phyloP scores from a whole-genome alignment of 2,888 invertebrate species.

The Sesia apiformis region DNA sequence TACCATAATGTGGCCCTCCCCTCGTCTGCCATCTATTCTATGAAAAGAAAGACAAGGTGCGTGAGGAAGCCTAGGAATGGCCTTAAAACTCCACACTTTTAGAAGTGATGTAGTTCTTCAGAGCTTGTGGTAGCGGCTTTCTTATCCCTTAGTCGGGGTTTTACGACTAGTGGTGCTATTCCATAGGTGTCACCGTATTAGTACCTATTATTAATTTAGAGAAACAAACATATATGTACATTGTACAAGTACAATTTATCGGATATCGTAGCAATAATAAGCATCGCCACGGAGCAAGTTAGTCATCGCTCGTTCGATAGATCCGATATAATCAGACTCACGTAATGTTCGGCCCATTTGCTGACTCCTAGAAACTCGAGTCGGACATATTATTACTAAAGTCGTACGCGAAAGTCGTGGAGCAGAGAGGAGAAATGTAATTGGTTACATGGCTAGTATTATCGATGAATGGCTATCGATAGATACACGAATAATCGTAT shows the following conservation, averaged over 20 bases:
- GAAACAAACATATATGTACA: not conserved
- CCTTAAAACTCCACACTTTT: too few relatives aligned
- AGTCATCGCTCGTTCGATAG: slow-evolving; percentile 8
- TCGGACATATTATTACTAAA: slow-evolving; percentile 5
- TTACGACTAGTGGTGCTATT: too few relatives aligned
- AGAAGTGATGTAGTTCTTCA: too few relatives aligned
- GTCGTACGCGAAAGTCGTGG: slow-evolving; percentile 21
- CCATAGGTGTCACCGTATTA: too few relatives aligned
- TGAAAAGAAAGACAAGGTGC: too few relatives aligned
- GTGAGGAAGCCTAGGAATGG: too few relatives aligned
- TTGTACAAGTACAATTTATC: not conserved
- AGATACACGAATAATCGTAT: not conserved
- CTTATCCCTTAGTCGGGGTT: too few relatives aligned
- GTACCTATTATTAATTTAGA: not conserved
- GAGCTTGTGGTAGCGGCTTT: too few relatives aligned
- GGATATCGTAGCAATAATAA: not conserved
- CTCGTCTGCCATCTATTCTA: too few relatives aligned
- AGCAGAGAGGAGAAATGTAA: slow-evolving; percentile 19
- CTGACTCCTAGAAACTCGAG: slow-evolving; percentile 20
- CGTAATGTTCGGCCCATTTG: slow-evolving; percentile 24
- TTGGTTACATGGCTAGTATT: slow-evolving; percentile 5
- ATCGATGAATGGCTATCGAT: not conserved
- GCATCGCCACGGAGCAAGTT: not conserved
- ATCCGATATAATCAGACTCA: slow-evolving; percentile 24
- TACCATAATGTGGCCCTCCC: too few relatives aligned